Evolutionary conservation across 2,797 vertebrate species (phyloP), one percentile per base, ranked within the genome.

Genomic region (Phoeniculus purpureus): DNA sequence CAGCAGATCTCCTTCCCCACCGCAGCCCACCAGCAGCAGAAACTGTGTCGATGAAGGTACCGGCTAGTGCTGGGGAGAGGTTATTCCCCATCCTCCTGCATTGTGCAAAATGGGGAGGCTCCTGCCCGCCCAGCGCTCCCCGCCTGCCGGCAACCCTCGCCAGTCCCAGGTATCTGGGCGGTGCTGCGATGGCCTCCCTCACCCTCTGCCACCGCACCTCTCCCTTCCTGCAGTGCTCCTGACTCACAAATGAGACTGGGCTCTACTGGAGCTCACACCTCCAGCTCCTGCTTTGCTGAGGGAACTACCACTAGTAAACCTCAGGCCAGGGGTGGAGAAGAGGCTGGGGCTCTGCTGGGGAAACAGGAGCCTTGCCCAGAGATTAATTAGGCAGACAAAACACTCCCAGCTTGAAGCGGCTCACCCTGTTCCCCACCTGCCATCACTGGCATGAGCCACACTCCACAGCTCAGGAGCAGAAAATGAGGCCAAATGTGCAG

Each of bases 131-230:
- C 64, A 51, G 60, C 2, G 10, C 72, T 88, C 92, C 51, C 94
- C 3, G 52, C 90, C 92, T 81, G 83, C 55, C 32, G 6, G 91
- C 94, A 64, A 56, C 77, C 73, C 66, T 52, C 13, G 6, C 59
- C 95, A 72, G 85, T 68, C 89, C 40, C 90, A 88, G 87, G 89
- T 88, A 18, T 89, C 74, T 80, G 94, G 96, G 96, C 84, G 94
- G 96, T 26, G 94, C 94, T 77, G 89, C 45, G 32, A 5, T 32
- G 43, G 68, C 84, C 71, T 89, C 89, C 85, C 22, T 37, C 29
- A 5, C 81, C 90, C 79, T 76, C 56, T 4, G 7, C 2, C 0
- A 6, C 60, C 4, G 12, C 61, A 6, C 92, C 78, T 74, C 73
- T 60, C 75, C 93, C 85, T 73, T 32, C 48, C 84, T 75, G 5